Percentiles rank a stretch among this genome's conserved stretches.
phyloP scores from a whole-genome alignment of 2,888 invertebrate genomes.

The Norana najaformis region DNA sequence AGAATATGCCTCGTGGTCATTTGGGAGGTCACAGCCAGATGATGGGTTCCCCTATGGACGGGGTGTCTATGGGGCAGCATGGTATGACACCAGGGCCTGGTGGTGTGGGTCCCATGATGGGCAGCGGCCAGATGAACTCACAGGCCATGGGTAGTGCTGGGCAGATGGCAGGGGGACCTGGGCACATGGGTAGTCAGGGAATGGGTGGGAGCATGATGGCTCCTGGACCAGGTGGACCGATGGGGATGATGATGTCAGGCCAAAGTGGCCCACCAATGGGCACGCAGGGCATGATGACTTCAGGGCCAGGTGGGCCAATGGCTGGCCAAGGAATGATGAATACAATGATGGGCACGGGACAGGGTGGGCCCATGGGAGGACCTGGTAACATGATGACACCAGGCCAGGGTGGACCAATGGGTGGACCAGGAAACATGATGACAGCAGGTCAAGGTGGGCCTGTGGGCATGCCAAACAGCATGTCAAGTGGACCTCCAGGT shows the following conservation, averaged over 20 bases:
- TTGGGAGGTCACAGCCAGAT: slow-evolving; percentile 22
- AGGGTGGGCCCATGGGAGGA: slow-evolving; percentile 23
- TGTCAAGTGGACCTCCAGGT: slow-evolving; percentile 6
- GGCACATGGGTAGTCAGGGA: slow-evolving; percentile 19
- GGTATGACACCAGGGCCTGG: not conserved
- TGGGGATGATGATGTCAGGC: slow-evolving; percentile 24
- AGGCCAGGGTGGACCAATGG: slow-evolving; percentile 14
- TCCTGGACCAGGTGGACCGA: slow-evolving; percentile 9
- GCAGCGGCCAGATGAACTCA: not conserved
- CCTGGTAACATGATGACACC: slow-evolving; percentile 16
- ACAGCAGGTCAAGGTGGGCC: not conserved
- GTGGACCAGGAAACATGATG: slow-evolving; percentile 22
- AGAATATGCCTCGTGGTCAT: slow-evolving; percentile 8
- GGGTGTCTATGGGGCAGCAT: slow-evolving; percentile 20
- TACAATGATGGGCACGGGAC: slow-evolving; percentile 8
- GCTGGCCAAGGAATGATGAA: slow-evolving; percentile 26
- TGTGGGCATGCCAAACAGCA: slow-evolving; percentile 21
- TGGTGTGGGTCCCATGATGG: slow-evolving; percentile 21
- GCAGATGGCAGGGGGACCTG: slow-evolving; percentile 2
- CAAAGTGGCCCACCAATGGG: slow-evolving; percentile 15
- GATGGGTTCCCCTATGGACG: slow-evolving; percentile 17
- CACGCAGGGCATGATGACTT: not conserved
- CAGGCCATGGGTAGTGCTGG: not conserved
- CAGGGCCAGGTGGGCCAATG: not conserved
- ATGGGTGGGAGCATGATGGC: slow-evolving; percentile 22